phyloP scores from a whole-genome alignment of 2,113 vertebrate species.

The Sclerurus mexicanus region DNA sequence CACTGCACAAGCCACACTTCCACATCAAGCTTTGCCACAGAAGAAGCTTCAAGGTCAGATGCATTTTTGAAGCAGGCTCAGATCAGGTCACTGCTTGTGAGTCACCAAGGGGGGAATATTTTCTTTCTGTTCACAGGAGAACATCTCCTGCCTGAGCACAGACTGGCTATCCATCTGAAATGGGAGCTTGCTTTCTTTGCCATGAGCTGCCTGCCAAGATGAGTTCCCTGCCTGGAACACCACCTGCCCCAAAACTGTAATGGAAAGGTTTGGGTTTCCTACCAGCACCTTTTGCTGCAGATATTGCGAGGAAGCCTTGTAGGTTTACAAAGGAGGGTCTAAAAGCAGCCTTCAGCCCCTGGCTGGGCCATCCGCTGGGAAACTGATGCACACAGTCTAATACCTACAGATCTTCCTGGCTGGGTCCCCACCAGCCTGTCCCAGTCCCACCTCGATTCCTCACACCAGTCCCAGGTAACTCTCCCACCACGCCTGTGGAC shows the following conservation, averaged over 20 bases:
- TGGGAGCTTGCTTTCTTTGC: not conserved
- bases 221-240: not conserved
- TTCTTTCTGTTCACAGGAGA: not conserved
- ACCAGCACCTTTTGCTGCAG: not conserved
- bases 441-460: not conserved
- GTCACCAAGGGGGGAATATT: not conserved
- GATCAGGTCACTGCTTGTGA: slow-evolving; percentile 36
- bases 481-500: not conserved
- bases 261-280: not conserved
- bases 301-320: not conserved
- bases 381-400: not conserved
- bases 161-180: not conserved
- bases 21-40: not conserved
- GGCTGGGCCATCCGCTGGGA: not conserved
- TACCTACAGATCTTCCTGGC: not conserved
- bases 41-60: slow-evolving; percentile 42
- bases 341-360: not conserved
- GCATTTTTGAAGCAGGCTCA: not conserved
- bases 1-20: not conserved
- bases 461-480: not conserved
- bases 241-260: not conserved
- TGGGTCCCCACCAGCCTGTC: not conserved
- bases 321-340: not conserved
- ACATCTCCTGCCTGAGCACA: slow-evolving; percentile 10
- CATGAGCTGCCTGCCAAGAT: not conserved